phyloP scores from a whole-genome alignment of 2,888 invertebrate genomes.

The Brachypterus glaber region DNA sequence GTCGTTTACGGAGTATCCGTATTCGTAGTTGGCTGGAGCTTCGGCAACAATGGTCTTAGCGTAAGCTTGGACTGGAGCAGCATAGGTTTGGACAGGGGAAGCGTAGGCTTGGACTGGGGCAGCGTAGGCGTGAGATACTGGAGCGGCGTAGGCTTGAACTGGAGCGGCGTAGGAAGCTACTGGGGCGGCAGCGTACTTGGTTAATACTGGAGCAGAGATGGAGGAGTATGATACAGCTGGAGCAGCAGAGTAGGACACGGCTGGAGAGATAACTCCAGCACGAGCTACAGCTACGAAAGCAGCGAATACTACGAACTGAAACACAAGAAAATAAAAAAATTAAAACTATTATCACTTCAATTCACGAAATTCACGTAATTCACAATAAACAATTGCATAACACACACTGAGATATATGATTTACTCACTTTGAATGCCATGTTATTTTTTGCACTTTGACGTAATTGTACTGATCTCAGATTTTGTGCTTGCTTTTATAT shows the following conservation, averaged over 20 bases:
- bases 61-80: slow-evolving; percentile 20
- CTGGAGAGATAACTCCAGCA: slow-evolving; percentile 23
- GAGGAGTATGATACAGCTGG: slow-evolving; percentile 6
- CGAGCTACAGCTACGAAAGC: slow-evolving; percentile 26
- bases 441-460: too few relatives aligned
- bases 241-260: slow-evolving; percentile 5
- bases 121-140: slow-evolving; percentile 32
- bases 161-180: slow-evolving; percentile 4
- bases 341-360: too few relatives aligned
- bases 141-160: slow-evolving; percentile 33
- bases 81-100: slow-evolving; percentile 27
- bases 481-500: too few relatives aligned
- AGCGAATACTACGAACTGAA: slow-evolving; percentile 28
- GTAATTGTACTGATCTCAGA: too few relatives aligned
- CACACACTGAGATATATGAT: too few relatives aligned
- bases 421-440: too few relatives aligned
- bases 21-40: slow-evolving; percentile 29
- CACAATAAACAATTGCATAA: too few relatives aligned
- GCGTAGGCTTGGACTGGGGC: slow-evolving; percentile 28
- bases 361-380: too few relatives aligned
- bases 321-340: slow-evolving; percentile 14
- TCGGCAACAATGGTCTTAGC: slow-evolving; percentile 24
- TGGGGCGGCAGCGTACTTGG: slow-evolving; percentile 7
- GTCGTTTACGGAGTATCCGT: slow-evolving; percentile 27
- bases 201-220: slow-evolving; percentile 5